These are phyloP conservation scores for Oligia strigilis DNA, from an alignment of 2,888 invertebrate genomes.

Conservation along the genomic window DNA sequence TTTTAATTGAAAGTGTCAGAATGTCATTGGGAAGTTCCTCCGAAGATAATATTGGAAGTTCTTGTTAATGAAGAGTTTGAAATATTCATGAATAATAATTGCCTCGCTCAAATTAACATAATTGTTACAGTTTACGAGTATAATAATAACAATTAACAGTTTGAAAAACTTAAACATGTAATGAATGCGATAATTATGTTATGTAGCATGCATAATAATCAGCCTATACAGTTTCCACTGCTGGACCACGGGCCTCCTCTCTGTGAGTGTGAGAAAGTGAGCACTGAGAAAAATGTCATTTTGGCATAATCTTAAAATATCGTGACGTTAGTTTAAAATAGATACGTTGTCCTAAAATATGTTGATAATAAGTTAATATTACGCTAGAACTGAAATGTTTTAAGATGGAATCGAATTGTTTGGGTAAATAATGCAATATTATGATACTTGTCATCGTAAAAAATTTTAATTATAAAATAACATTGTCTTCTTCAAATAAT, in stretches of 20 bases:
- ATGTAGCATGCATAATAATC: not conserved
- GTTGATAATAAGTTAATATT: too few species aligned
- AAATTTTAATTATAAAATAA: too few species aligned
- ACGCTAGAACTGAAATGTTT: too few species aligned
- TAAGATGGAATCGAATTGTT: too few species aligned
- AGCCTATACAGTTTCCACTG: not conserved
- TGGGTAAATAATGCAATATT: too few species aligned
- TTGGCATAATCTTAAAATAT: too few species aligned
- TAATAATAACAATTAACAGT: not conserved
- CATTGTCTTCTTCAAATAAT: too few species aligned
- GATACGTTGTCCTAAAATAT: too few species aligned
- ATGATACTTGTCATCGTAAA: too few species aligned
- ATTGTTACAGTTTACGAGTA: not conserved
- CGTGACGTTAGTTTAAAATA: too few species aligned
- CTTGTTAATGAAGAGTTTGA: conserved; percentile 16
- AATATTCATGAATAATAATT: conserved; percentile 36
- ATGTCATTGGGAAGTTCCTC: conserved; percentile 42
- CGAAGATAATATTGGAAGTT: conserved; percentile 41
- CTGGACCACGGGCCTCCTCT: not conserved
- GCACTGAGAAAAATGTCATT: too few species aligned
- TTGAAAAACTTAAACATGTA: not conserved
- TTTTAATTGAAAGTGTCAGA: conserved; percentile 62
- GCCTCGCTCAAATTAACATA: not conserved
- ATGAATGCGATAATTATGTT: not conserved
- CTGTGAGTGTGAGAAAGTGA: too few species aligned